Evolutionary conservation across 2,113 vertebrate species (phyloP).

Genomic region (Colius striatus): DNA sequence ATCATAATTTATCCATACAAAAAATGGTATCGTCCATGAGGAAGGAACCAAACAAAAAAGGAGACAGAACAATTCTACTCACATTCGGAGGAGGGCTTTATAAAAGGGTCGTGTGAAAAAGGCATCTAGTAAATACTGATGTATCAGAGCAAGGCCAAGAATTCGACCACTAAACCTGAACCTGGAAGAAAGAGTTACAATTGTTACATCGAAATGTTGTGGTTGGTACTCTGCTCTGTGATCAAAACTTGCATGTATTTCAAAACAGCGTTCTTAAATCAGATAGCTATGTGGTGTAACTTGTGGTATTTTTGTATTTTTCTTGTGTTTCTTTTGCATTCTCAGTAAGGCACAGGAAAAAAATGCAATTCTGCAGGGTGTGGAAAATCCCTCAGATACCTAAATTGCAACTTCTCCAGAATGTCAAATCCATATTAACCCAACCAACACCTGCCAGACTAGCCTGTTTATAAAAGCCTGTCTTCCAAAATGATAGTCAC

Average conservation of each 20-base stretch:
- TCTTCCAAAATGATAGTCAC: neutral
- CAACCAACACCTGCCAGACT: neutral
- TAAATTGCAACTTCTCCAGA: neutral
- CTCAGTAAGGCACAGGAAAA: neutral
- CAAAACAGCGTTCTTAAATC: conserved; percentile 25
- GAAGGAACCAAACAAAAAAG: neutral
- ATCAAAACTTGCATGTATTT: conserved; percentile 18
- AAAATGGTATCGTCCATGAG: neutral
- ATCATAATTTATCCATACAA: neutral
- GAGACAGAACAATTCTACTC: conserved; percentile 61
- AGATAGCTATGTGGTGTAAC: conserved; percentile 27
- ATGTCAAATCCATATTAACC: neutral
- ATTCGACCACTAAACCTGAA: conserved; percentile 98
- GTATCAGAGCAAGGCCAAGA: conserved; percentile 95
- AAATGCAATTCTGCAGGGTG: neutral
- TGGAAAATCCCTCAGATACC: conserved; percentile 18
- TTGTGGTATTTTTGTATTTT: neutral
- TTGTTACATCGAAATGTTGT: neutral
- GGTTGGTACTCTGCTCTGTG: neutral
- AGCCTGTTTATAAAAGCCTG: neutral
- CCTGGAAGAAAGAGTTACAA: conserved; percentile 77
- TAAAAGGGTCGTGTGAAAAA: conserved; percentile 99
- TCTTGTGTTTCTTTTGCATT: neutral
- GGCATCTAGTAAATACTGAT: conserved; percentile 97
- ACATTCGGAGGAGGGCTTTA: conserved; percentile 98